These are phyloP conservation scores for Drosophila heteroneura DNA, from an alignment of 2,888 invertebrate genomes.

Conservation along the genomic window DNA sequence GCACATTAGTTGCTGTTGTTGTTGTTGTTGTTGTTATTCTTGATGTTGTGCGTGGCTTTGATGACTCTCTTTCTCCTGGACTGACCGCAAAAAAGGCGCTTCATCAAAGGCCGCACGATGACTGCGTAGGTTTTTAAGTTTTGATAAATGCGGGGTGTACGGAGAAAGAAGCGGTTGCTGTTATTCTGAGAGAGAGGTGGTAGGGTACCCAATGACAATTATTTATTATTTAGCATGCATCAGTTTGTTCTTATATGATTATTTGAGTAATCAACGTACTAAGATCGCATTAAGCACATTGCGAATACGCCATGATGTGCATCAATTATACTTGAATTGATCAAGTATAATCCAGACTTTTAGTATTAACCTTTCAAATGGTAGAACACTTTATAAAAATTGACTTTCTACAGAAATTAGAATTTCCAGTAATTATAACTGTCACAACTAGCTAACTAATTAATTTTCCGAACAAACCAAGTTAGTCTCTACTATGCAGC, in stretches of 20 bases:
- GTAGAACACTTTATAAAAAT: neutral
- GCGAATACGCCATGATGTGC: constrained; percentile 53
- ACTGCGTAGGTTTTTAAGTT: constrained; percentile 69
- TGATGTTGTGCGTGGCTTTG: constrained; percentile 60
- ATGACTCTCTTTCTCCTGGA: constrained; percentile 69
- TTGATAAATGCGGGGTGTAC: constrained; percentile 45
- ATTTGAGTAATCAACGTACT: constrained; percentile 32
- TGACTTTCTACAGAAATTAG: neutral
- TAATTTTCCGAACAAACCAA: neutral
- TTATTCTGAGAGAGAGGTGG: neutral
- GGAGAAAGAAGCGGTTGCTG: neutral
- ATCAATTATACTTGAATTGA: neutral
- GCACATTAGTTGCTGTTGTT: constrained; percentile 64
- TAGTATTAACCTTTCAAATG: neutral
- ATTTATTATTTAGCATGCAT: constrained; percentile 54
- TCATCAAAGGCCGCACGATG: constrained; percentile 72
- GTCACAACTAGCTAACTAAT: neutral
- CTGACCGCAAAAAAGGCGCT: constrained; percentile 67
- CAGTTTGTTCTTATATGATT: constrained; percentile 38
- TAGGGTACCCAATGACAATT: constrained; percentile 42
- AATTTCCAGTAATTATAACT: neutral
- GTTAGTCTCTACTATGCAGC: neutral
- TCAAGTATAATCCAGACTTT: neutral
- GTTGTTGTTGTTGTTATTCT: constrained; percentile 18
- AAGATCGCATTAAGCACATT: constrained; percentile 35